These are phyloP conservation scores for Dendronephthya gigantea DNA, from an alignment of 64 coral and sea anemone genomes.

Conservation along the genomic window DNA sequence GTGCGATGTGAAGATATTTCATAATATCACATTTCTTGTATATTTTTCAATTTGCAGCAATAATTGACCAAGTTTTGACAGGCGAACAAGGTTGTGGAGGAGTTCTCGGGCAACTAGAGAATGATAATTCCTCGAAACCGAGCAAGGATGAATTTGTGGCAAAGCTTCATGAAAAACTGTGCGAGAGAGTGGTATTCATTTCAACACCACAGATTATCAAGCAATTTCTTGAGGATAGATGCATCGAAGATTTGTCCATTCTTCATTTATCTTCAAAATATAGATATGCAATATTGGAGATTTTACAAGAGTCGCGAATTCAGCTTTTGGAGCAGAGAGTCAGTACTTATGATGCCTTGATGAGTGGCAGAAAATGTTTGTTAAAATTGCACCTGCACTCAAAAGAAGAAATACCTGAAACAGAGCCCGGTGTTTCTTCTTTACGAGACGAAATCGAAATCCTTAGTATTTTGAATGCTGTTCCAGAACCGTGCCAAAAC, in stretches of 20 bases:
- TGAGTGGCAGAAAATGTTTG: neutral
- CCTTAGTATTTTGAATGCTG: neutral
- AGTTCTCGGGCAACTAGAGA: neutral
- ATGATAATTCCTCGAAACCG: neutral
- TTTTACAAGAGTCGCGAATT: neutral
- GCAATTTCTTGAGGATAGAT: neutral
- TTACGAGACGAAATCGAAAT: neutral
- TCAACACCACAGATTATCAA: neutral
- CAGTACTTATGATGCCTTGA: neutral
- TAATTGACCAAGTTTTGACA: neutral
- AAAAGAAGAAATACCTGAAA: neutral
- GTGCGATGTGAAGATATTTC: too few relatives aligned
- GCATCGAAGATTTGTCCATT: neutral
- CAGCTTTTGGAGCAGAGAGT: neutral
- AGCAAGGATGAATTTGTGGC: neutral
- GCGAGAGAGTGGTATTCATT: neutral
- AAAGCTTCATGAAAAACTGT: neutral
- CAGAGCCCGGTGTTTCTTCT: neutral
- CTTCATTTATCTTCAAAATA: neutral
- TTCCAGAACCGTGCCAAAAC: neutral
- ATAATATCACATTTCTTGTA: too few relatives aligned
- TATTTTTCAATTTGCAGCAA: neutral
- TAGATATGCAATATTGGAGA: neutral
- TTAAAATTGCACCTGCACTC: neutral
- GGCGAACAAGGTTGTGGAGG: neutral